Conservation (phyloP, 1,140 invertebrate species). For the Drosophila navojoa region DNA sequence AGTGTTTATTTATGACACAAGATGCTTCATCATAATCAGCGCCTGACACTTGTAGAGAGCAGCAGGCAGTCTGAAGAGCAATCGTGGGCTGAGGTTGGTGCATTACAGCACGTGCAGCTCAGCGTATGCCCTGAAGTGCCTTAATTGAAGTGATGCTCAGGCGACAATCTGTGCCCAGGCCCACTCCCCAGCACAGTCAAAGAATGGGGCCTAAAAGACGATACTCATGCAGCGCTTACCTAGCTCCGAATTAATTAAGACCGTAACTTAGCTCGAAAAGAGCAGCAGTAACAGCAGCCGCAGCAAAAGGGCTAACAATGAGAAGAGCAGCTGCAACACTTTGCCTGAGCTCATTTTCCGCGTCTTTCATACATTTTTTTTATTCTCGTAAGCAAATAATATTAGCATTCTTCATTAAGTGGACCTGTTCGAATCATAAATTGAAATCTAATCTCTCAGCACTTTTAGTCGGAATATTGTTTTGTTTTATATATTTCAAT, state of each 20-base stretch:
- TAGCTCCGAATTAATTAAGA: slow-evolving; percentile 65
- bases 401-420: not conserved
- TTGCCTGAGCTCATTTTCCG: not conserved
- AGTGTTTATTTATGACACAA: slow-evolving; percentile 77
- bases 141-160: slow-evolving; percentile 76
- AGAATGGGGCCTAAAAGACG: slow-evolving; percentile 1
- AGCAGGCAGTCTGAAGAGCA: slow-evolving; percentile 30
- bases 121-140: slow-evolving; percentile 54
- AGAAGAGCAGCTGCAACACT: not conserved
- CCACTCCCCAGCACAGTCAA: slow-evolving; percentile 17
- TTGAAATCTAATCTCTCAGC: not conserved
- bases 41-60: slow-evolving; percentile 67
- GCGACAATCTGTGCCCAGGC: slow-evolving; percentile 35
- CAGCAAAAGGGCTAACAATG: slow-evolving; percentile 18
- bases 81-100: slow-evolving; percentile 32
- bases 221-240: slow-evolving; percentile 14
- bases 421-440: not conserved
- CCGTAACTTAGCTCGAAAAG: slow-evolving; percentile 45
- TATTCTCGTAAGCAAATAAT: not conserved
- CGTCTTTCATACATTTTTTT: not conserved
- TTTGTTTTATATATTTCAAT: too few species aligned
- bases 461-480: not conserved
- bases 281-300: slow-evolving; percentile 10
- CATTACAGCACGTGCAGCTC: slow-evolving; percentile 58
- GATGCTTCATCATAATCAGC: slow-evolving; percentile 79